These are phyloP conservation scores for Antennarius maculatus DNA, from an alignment of 2,797 vertebrate genomes.

Conservation along the genomic window DNA sequence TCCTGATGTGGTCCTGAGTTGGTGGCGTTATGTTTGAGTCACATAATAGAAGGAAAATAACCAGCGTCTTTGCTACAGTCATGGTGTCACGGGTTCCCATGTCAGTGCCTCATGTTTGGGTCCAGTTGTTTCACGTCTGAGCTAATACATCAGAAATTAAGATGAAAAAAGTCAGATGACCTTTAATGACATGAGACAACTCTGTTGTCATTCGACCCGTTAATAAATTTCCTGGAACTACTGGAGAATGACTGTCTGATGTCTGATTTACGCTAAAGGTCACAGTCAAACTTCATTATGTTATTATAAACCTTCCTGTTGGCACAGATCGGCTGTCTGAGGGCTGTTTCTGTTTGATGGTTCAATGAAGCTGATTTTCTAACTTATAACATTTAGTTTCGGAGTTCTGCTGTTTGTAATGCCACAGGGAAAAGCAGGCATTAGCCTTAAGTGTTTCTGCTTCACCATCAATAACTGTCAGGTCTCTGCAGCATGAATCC, in stretches of 20 bases:
- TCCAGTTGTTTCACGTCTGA: background rate
- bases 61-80: background rate
- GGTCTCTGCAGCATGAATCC: too few relatives aligned
- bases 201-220: conserved; percentile 26
- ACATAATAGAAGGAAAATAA: background rate
- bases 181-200: conserved; percentile 34
- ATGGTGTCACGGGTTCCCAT: background rate
- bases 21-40: background rate
- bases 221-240: conserved; percentile 20
- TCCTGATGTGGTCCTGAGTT: background rate
- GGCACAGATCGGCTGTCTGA: background rate
- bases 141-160: background rate
- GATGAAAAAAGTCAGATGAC: conserved; percentile 30
- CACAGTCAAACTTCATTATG: conserved; percentile 15
- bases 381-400: too few relatives aligned
- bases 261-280: conserved; percentile 23
- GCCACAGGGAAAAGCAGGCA: too few relatives aligned
- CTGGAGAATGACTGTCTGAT: background rate
- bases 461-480: too few relatives aligned
- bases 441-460: too few relatives aligned
- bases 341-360: background rate
- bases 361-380: too few relatives aligned
- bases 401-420: too few relatives aligned
- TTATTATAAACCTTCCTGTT: conserved; percentile 15
- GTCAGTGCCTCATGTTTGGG: too few relatives aligned